Percentiles rank a stretch among this genome's conserved stretches.
These are phyloP conservation scores for Drosophila mimetica DNA, from an alignment of 2,888 invertebrate species.

Conservation along the genomic window DNA sequence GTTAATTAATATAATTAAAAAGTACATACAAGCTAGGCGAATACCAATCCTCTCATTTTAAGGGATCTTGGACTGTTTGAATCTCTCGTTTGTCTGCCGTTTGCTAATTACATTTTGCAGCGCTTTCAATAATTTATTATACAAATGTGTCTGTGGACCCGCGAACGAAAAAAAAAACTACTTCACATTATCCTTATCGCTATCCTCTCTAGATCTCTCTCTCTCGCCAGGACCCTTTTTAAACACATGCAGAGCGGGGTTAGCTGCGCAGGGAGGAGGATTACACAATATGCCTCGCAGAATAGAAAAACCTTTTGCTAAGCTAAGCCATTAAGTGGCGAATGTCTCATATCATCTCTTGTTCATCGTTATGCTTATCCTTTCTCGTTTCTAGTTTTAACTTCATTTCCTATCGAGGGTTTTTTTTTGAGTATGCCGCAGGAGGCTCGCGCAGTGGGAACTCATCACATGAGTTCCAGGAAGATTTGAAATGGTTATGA, in stretches of 20 bases:
- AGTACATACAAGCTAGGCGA: conserved; percentile 62
- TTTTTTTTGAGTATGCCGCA: conserved; percentile 34
- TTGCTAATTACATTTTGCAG: conserved; percentile 55
- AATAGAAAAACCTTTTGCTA: conserved; percentile 25
- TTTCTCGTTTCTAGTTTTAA: conserved; percentile 4
- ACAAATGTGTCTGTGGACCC: conserved; percentile 52
- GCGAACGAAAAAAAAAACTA: conserved; percentile 14
- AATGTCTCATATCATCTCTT: not conserved
- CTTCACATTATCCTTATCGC: conserved; percentile 9
- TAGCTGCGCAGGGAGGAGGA: conserved; percentile 2
- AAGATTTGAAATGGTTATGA: conserved; percentile 9
- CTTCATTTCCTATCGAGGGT: conserved; percentile 15
- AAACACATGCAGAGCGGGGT: conserved; percentile 17
- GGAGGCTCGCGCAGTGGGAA: conserved; percentile 29
- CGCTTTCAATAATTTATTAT: conserved; percentile 62
- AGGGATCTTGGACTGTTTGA: conserved; percentile 24
- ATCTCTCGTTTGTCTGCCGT: conserved; percentile 27
- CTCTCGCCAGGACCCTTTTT: conserved; percentile 3
- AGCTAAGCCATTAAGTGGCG: conserved; percentile 28
- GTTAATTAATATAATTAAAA: conserved; percentile 75
- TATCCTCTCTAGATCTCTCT: not conserved
- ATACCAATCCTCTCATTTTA: conserved; percentile 18
- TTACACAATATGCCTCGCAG: conserved; percentile 3
- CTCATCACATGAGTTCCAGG: conserved; percentile 39
- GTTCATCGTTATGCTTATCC: conserved; percentile 1